These are phyloP conservation scores for Scalopus aquaticus DNA, from an alignment of 2,113 vertebrate genomes.

Conservation along the genomic window DNA sequence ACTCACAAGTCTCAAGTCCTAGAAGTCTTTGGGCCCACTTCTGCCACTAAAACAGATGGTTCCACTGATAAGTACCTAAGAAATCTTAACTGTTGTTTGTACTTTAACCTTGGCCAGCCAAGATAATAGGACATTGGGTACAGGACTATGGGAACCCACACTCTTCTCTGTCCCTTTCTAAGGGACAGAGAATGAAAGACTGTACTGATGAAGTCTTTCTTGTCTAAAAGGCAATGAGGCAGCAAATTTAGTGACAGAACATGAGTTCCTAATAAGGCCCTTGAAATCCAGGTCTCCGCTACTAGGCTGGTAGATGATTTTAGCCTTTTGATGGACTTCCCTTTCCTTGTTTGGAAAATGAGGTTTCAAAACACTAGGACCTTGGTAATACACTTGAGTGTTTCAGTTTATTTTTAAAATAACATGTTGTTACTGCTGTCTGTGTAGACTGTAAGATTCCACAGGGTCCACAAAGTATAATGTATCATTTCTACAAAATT, in stretches of 20 bases:
- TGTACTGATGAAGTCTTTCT: neutral
- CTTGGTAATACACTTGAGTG: neutral
- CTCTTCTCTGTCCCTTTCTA: neutral
- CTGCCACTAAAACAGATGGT: neutral
- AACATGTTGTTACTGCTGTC: neutral
- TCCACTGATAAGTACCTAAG: neutral
- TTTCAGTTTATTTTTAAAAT: neutral
- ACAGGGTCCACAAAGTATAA: neutral
- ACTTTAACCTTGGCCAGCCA: neutral
- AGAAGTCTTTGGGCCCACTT: neutral
- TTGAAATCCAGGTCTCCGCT: neutral
- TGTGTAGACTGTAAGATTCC: neutral
- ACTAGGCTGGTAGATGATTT: neutral
- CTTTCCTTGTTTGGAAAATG: neutral
- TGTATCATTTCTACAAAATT: neutral
- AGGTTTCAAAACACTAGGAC: neutral
- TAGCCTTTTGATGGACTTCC: neutral
- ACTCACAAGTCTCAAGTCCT: slow-evolving; percentile 1
- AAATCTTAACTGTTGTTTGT: neutral
- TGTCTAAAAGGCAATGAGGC: neutral
- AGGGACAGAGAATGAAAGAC: neutral
- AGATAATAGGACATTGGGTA: neutral
- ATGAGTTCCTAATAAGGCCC: neutral
- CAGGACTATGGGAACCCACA: neutral
- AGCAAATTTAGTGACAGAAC: neutral